phyloP scores from a whole-genome alignment of 35 echinoderm and acorn worm genomes.

The Lytechinus pictus region DNA sequence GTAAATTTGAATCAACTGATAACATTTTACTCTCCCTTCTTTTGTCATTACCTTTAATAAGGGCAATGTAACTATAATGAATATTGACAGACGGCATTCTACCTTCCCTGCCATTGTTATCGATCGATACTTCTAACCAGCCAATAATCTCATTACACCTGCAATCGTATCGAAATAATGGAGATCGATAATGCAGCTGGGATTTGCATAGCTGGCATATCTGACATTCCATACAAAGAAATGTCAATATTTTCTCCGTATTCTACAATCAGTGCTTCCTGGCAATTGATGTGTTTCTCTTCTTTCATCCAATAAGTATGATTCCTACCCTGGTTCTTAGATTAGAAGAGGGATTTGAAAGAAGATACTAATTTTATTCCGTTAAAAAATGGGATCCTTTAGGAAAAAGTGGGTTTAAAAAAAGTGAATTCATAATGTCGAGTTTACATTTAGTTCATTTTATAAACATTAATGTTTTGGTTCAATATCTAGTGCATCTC shows the following conservation, averaged over 20 bases:
- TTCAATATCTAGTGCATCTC: too few relatives aligned
- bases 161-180: not conserved
- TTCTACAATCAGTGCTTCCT: not conserved
- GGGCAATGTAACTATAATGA: not conserved
- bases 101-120: not conserved
- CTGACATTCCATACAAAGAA: not conserved
- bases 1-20: not conserved
- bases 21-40: not conserved
- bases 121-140: not conserved
- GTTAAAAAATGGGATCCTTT: too few relatives aligned
- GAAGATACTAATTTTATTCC: too few relatives aligned
- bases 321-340: not conserved
- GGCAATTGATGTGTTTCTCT: too few relatives aligned
- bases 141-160: not conserved
- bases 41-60: not conserved
- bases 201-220: not conserved
- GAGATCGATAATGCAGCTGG: not conserved
- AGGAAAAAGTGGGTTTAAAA: too few relatives aligned
- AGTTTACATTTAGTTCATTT: too few relatives aligned
- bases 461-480: too few relatives aligned
- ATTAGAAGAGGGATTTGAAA: too few relatives aligned
- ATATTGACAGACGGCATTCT: not conserved
- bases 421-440: too few relatives aligned
- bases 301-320: not conserved
- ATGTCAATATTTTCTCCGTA: not conserved